Evolutionary conservation across 2,797 vertebrate species (phyloP), one percentile per base, ranked within the genome.

Genomic region (Gorsachius magnificus): DNA sequence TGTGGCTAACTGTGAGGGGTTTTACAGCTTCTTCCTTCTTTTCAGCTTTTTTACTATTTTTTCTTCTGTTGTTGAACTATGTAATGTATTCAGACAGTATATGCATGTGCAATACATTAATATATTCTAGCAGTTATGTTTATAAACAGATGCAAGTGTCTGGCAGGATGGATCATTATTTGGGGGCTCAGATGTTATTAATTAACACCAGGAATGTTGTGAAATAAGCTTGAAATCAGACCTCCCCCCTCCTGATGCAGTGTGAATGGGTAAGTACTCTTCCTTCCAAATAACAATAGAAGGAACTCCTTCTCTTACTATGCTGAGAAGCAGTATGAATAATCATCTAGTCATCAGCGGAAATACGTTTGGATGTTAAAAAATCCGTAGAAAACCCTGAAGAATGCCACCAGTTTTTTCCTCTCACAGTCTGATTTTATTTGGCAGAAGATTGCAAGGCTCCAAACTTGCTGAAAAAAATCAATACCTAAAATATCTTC

Each of bases 61-160:
- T 88, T 56, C 13, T 77, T n/a, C 21, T 93, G 20, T 85, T 94
- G 25, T 28, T 61, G 57, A 69, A 58, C 57, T 51, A 53, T 65
- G 43, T n/a, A 93, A 33, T 83, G 14, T 85, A 95, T 96, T 89
- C 51, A 63, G 65, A 61, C 50, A 65, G 57, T 91, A 70, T 56
- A 79, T 83, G 83, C 65, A 91, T 93, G 43, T 66, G 64, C 76
- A 96, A 84, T 94, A 93, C 82, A 90, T 68, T 65, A 75, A 81
- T 93, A 70, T 96, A 87, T 95, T 94, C 75, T 96, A 93, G 66
- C 25, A 93, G 64, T 89, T 96, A 71, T 93, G 69, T 96, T 97
- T 97, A 96, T 93, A 96, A 97, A 97, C 85, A 96, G 86, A 96
- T 95, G 92, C 81, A 94, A 94, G 91, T 90, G 94, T 87, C 90